Percentiles rank a stretch among this genome's conserved stretches.
phyloP scores from a whole-genome alignment of 2,797 vertebrate genomes.

The Melopsittacus undulatus region DNA sequence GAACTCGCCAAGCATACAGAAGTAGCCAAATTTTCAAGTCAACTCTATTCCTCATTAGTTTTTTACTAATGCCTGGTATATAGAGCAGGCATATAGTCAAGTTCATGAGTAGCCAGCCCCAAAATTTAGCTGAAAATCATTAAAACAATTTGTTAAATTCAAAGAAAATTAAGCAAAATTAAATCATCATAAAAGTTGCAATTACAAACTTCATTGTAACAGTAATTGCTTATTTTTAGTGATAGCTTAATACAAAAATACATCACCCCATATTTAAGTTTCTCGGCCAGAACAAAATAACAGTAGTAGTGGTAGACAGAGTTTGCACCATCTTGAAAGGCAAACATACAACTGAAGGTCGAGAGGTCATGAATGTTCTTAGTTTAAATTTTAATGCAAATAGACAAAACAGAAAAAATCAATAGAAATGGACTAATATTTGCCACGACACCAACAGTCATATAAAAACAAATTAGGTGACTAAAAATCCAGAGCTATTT shows the following conservation, averaged over 20 bases:
- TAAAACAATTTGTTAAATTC: neutral
- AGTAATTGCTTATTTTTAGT: neutral
- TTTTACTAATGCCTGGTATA: neutral
- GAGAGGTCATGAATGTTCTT: neutral
- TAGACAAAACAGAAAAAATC: neutral
- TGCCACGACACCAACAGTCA: neutral
- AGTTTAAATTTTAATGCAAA: neutral
- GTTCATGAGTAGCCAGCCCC: neutral
- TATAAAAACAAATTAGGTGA: neutral
- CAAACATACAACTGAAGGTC: neutral
- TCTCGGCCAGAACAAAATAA: neutral
- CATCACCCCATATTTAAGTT: neutral
- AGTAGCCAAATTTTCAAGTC: constrained; percentile 43
- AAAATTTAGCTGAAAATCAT: neutral
- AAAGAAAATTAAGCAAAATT: neutral
- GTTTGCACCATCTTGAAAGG: neutral
- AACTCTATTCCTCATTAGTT: neutral
- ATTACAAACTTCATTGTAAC: neutral
- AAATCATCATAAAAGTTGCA: neutral
- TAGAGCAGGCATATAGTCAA: neutral
- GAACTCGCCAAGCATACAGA: constrained; percentile 50
- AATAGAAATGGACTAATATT: neutral
- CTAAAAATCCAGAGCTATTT: neutral
- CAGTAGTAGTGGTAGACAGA: neutral
- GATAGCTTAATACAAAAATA: neutral